phyloP scores from a whole-genome alignment of 2,797 vertebrate species.

The Coilia nasus region DNA sequence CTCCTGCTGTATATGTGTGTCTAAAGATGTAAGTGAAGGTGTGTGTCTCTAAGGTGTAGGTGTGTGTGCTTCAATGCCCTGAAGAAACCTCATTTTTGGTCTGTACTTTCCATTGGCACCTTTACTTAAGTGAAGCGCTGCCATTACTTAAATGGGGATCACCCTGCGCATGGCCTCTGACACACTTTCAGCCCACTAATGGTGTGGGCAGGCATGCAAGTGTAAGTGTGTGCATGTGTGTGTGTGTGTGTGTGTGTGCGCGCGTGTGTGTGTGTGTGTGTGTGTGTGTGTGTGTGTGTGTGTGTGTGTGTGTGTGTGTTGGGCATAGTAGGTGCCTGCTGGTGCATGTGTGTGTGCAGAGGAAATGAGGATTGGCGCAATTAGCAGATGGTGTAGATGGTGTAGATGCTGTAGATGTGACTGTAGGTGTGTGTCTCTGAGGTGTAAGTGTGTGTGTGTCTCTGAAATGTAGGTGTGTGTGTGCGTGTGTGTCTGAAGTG shows the following conservation, averaged over 20 bases:
- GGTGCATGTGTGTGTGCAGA: too few relatives aligned
- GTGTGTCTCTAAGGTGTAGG: too few relatives aligned
- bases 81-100: constrained; percentile 32
- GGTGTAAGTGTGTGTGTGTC: too few relatives aligned
- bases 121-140: constrained; percentile 55
- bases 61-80: constrained; percentile 18
- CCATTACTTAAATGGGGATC: constrained; percentile 54
- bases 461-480: not conserved
- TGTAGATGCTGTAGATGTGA: constrained; percentile 35
- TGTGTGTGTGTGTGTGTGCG: too few relatives aligned
- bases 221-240: too few relatives aligned
- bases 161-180: constrained; percentile 43
- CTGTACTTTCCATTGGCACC: constrained; percentile 56
- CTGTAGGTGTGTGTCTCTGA: too few relatives aligned
- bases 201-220: constrained; percentile 41
- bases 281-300: not conserved
- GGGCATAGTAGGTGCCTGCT: too few relatives aligned
- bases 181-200: constrained; percentile 45
- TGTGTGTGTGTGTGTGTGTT: not conserved
- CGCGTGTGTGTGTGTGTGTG: not conserved
- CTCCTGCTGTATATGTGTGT: constrained; percentile 27
- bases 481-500: not conserved
- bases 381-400: constrained; percentile 14
- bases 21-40: too few relatives aligned
- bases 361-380: not conserved